phyloP scores from a whole-genome alignment of 2,797 vertebrate genomes.

The Nothura maculosa region DNA sequence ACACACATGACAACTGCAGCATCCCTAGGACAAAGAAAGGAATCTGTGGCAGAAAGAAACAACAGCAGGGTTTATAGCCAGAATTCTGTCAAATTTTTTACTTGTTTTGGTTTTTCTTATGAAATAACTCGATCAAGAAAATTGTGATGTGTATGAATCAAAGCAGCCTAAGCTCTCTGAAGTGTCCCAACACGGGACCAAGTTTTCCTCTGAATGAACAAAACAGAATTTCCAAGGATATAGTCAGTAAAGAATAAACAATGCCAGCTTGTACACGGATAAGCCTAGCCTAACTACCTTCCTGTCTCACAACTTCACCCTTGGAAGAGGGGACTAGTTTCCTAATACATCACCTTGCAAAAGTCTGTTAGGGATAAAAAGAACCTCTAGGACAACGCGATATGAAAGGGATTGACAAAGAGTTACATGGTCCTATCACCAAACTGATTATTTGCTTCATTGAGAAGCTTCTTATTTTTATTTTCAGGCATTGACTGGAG shows the following conservation, averaged over 20 bases:
- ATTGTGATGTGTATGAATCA: neutral
- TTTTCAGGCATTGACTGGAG: conserved; percentile 57
- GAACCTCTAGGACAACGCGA: neutral
- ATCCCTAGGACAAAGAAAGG: neutral
- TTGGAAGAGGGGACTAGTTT: neutral
- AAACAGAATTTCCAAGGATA: neutral
- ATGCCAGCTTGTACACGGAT: neutral
- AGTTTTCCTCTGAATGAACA: neutral
- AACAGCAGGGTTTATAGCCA: neutral
- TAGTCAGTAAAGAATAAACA: neutral
- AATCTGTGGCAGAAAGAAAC: neutral
- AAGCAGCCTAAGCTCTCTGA: neutral
- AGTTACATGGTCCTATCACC: conserved; percentile 23
- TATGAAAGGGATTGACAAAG: conserved; percentile 18
- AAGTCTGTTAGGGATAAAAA: conserved; percentile 23
- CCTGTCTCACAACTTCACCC: neutral
- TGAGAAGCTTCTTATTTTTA: conserved; percentile 52
- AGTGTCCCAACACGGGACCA: neutral
- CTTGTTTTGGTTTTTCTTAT: neutral
- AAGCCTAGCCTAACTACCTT: neutral
- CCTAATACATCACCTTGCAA: conserved; percentile 17
- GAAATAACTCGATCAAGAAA: neutral
- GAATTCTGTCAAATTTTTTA: neutral
- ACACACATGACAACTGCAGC: neutral
- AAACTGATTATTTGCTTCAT: conserved; percentile 59